A percentile compares a stretch with the other conserved stretches of the same genome.
phyloP scores from a whole-genome alignment of 2,888 invertebrate genomes.

The Nematopogon swammerdamellus region DNA sequence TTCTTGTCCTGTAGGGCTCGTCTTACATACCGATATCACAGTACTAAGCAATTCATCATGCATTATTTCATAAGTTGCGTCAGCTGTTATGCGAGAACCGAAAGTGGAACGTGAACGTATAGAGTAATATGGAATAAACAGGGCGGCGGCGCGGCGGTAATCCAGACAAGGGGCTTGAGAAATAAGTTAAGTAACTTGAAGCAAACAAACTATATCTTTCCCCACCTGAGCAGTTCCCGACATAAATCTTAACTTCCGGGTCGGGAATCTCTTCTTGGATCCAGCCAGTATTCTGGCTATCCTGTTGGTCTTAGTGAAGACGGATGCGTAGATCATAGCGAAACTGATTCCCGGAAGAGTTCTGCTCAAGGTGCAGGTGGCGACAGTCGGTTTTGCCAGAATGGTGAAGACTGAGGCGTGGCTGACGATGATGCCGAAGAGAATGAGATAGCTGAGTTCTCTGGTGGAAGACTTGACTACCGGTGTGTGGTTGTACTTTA shows the following conservation, averaged over 20 bases:
- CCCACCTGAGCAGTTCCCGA: constrained; percentile 45
- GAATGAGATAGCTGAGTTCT: constrained; percentile 67
- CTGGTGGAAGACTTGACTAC: constrained; percentile 70
- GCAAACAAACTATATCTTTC: too few relatives aligned
- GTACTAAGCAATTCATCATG: too few relatives aligned
- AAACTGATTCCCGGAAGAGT: constrained; percentile 63
- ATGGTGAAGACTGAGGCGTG: constrained; percentile 63
- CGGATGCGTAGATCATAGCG: constrained; percentile 69
- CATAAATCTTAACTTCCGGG: constrained; percentile 65
- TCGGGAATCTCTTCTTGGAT: constrained; percentile 68
- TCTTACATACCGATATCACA: too few relatives aligned
- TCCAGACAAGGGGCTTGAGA: too few relatives aligned
- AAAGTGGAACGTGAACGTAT: too few relatives aligned
- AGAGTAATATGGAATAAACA: too few relatives aligned
- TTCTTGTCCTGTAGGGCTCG: too few relatives aligned
- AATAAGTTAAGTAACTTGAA: too few relatives aligned
- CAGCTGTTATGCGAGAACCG: too few relatives aligned
- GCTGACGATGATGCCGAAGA: constrained; percentile 50
- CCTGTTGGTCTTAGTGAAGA: constrained; percentile 74
- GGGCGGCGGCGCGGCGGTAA: too few relatives aligned
- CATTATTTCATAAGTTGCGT: too few relatives aligned
- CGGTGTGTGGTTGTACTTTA: constrained; percentile 69
- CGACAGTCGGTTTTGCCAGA: constrained; percentile 56
- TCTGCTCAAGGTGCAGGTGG: constrained; percentile 57
- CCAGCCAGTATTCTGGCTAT: constrained; percentile 73